phyloP scores from a whole-genome alignment of 2,797 vertebrate genomes.

The Gambusia yucatana region DNA sequence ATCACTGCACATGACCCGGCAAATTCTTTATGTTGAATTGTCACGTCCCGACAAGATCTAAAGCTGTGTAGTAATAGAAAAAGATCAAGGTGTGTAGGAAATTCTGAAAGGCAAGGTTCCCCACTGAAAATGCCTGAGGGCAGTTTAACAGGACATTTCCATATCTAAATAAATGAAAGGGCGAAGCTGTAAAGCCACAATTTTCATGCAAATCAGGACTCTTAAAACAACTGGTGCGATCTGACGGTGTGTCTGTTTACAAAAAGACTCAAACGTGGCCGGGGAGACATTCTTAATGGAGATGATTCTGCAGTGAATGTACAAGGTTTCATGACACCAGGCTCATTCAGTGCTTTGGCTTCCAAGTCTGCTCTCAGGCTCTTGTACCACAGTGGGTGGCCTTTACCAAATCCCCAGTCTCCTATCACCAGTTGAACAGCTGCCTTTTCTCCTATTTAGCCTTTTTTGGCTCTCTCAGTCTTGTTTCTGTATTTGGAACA shows the following conservation, averaged over 20 bases:
- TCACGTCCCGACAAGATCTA: not conserved
- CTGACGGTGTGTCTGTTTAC: not conserved
- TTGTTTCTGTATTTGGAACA: not conserved
- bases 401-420: conserved; percentile 9
- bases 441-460: conserved; percentile 9
- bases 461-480: conserved; percentile 3
- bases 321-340: not conserved
- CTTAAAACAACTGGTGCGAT: not conserved
- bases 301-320: not conserved
- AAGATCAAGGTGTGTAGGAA: not conserved
- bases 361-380: conserved; percentile 12
- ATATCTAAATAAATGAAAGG: not conserved
- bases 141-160: not conserved
- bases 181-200: not conserved
- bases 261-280: not conserved
- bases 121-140: not conserved
- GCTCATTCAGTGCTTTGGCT: not conserved
- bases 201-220: conserved; percentile 1
- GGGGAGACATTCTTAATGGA: conserved; percentile 3
- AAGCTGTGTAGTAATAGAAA: not conserved
- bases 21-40: not conserved
- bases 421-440: conserved; percentile 6
- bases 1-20: not conserved
- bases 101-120: not conserved
- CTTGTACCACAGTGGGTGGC: conserved; percentile 26